These are phyloP conservation scores for Poecilia velifera DNA, from an alignment of 2,797 vertebrate genomes.

Conservation along the genomic window DNA sequence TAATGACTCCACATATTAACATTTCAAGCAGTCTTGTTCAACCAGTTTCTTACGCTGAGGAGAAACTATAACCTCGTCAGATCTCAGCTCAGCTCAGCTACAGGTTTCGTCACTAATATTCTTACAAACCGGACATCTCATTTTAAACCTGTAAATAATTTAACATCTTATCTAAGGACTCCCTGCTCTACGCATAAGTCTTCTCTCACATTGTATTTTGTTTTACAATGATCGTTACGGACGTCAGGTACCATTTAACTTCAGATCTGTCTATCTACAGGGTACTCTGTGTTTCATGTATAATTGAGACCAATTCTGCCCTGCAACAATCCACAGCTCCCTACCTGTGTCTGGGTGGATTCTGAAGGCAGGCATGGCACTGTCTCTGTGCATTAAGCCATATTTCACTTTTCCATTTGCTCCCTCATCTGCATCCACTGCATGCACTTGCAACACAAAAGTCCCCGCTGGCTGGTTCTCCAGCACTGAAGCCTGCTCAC, in stretches of 20 bases:
- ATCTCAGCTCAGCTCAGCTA: constrained; percentile 9
- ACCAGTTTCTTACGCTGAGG: constrained; percentile 3
- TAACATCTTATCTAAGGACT: constrained; percentile 13
- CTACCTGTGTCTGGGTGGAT: constrained; percentile 92
- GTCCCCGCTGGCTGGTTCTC: constrained; percentile 92
- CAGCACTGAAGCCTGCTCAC: constrained; percentile 85
- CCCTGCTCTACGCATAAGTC: background rate
- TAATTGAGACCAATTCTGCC: constrained; percentile 47
- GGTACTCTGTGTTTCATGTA: constrained; percentile 14
- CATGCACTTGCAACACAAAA: constrained; percentile 88
- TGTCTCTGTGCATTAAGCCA: constrained; percentile 90
- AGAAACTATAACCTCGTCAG: background rate
- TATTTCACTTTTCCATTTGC: constrained; percentile 91
- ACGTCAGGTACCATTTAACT: constrained; percentile 34
- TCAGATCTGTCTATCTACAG: constrained; percentile 10
- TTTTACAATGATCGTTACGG: constrained; percentile 13
- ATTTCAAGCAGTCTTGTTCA: constrained; percentile 32
- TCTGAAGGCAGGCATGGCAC: constrained; percentile 86
- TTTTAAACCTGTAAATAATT: constrained; percentile 5
- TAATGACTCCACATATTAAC: constrained; percentile 11
- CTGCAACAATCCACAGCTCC: constrained; percentile 36
- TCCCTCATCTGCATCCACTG: constrained; percentile 90
- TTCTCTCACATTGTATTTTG: constrained; percentile 18
- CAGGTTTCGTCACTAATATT: constrained; percentile 11
- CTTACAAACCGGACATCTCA: constrained; percentile 11